These are phyloP conservation scores for Heliocidaris erythrogramma DNA, from an alignment of 35 echinoderm and acorn worm species.

Conservation along the genomic window DNA sequence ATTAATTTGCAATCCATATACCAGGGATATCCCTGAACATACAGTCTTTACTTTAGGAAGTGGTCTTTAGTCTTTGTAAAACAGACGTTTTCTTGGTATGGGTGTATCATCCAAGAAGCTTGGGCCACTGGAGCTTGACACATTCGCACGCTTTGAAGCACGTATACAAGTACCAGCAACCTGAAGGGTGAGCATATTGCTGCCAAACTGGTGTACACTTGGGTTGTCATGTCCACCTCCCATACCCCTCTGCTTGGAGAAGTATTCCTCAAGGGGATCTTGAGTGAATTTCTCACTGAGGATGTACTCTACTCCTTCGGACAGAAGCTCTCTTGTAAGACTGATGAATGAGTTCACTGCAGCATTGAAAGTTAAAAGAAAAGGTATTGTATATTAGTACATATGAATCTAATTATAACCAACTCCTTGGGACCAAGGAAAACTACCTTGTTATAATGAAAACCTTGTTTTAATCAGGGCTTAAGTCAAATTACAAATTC, in stretches of 20 bases:
- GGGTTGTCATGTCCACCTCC: slow-evolving; percentile 63
- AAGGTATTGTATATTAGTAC: neutral
- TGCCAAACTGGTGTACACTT: slow-evolving; percentile 46
- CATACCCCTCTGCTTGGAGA: slow-evolving; percentile 58
- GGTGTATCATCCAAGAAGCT: neutral
- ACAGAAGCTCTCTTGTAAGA: slow-evolving; percentile 48
- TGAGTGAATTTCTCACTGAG: slow-evolving; percentile 71
- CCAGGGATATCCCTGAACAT: no score
- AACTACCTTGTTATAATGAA: no score
- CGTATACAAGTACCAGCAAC: neutral
- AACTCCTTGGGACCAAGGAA: no score
- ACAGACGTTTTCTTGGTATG: neutral
- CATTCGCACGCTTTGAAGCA: neutral
- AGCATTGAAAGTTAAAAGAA: slow-evolving; percentile 38
- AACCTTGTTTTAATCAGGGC: no score
- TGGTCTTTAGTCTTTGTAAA: no score
- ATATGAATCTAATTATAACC: no score
- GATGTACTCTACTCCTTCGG: slow-evolving; percentile 54
- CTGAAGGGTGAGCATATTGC: neutral
- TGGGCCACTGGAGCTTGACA: neutral
- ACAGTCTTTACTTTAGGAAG: no score
- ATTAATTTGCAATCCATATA: no score
- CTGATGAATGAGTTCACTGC: slow-evolving; percentile 69
- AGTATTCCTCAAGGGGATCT: slow-evolving; percentile 80
- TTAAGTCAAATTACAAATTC: no score